Evolutionary conservation across 2,888 invertebrate genomes (phyloP), one percentile per base, ranked within the genome.

Genomic region (Kryphioiulus occultus): DNA sequence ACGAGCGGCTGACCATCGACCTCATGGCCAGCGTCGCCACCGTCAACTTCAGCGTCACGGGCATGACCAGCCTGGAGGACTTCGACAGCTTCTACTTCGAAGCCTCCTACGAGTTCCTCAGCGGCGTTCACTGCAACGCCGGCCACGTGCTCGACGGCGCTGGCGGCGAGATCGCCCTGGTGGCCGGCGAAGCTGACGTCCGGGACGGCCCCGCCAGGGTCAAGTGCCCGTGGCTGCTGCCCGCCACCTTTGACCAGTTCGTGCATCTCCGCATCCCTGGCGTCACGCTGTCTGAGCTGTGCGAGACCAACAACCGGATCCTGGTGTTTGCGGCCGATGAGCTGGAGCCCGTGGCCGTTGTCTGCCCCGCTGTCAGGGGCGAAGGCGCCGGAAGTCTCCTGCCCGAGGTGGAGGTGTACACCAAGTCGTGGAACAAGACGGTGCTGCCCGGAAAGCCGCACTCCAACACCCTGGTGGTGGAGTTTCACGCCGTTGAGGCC

Each of bases 21-120:
- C 93, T 96, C 89, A 95, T 95, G 19, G 94, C 95, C 0, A 94
- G 94, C 86, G 94, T 94, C 88, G 94, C 96, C 12, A 95, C 95
- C 91, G 94, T 96, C 0, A 95, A 94, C 91, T 96, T 96, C 91
- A 94, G 95, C 30, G 94, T 96, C 10, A 94, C 94, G 19, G 94
- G 95, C 91, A 96, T 97, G 96, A 95, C 95, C 92, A 95, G 96
- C 88, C 95, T 95, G 10, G 95, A 96, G 92, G 95, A 96, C 92
- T 95, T 96, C 91, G 94, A 95, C 88, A 95, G 95, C 91, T 96
- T 96, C 92, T 94, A 94, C 91, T 96, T 96, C 92, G 96, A 96
- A 90, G 96, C 95, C 9, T 92, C 93, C 17, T 97, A 96, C 92
- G 96, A 96, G 91, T 96, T 96, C 90, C 93, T 96, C 17, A 94